Percentiles rank a stretch among this genome's conserved stretches.
These are phyloP conservation scores for Astyanax mexicanus DNA, from an alignment of 2,797 vertebrate genomes.

Conservation along the genomic window DNA sequence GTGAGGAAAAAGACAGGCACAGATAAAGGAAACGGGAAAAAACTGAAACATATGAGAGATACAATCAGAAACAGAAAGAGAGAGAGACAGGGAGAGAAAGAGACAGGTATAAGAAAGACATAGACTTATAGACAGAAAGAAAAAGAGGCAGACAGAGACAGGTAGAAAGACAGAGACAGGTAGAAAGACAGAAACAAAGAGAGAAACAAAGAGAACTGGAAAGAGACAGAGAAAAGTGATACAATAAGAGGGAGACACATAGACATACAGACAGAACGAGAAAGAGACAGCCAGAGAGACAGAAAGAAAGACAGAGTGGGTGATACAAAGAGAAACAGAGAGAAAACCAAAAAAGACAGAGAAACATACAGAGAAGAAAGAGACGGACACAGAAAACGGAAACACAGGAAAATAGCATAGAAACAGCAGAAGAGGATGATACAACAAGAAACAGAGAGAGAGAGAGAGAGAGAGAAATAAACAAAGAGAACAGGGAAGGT, in stretches of 20 bases:
- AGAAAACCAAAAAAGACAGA: not conserved
- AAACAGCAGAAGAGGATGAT: too few species aligned
- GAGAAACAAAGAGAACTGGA: not conserved
- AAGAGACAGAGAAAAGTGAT: too few species aligned
- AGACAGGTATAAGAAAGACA: too few species aligned
- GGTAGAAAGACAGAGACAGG: too few species aligned
- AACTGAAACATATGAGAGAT: not conserved
- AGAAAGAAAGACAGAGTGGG: too few species aligned
- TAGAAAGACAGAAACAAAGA: not conserved
- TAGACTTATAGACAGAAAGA: too few species aligned
- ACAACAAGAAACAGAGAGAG: not conserved
- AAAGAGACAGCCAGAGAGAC: not conserved
- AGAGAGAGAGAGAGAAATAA: not conserved
- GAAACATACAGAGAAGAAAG: constrained; percentile 17
- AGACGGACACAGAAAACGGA: not conserved
- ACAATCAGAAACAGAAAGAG: not conserved
- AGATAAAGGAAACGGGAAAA: not conserved
- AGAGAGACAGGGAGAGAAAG: not conserved
- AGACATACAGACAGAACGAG: too few species aligned
- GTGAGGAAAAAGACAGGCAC: constrained; percentile 14
- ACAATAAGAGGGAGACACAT: too few species aligned
- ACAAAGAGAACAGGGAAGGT: too few species aligned
- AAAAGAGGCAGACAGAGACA: not conserved
- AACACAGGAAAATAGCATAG: constrained; percentile 49
- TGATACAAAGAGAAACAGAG: too few species aligned